phyloP scores from a whole-genome alignment of 2,888 invertebrate species.

The Pollenia amentaria region DNA sequence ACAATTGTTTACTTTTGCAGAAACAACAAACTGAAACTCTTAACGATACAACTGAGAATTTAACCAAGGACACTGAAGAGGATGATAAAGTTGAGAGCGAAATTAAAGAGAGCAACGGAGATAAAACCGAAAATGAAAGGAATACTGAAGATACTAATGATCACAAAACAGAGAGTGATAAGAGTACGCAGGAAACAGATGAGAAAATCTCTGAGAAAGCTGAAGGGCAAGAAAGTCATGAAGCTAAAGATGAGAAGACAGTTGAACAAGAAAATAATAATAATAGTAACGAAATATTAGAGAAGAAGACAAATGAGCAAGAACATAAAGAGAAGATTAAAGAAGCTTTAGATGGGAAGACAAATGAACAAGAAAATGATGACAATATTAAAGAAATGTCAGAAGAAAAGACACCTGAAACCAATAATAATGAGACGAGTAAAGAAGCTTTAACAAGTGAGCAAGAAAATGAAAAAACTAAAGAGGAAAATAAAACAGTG shows the following conservation, averaged over 20 bases:
- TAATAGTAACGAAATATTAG: conserved; percentile 45
- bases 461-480: conserved; percentile 44
- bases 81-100: conserved; percentile 34
- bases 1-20: conserved; percentile 85
- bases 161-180: not conserved
- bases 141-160: not conserved
- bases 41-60: conserved; percentile 76
- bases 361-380: conserved; percentile 70
- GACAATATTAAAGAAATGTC: not conserved
- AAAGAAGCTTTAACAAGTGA: conserved; percentile 43
- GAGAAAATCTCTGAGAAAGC: conserved; percentile 10
- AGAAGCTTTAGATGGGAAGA: conserved; percentile 69
- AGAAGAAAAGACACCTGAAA: not conserved
- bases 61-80: conserved; percentile 46
- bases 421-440: not conserved
- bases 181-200: not conserved
- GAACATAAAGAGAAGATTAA: conserved; percentile 70
- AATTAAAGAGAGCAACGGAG: conserved; percentile 9
- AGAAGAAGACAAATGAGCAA: conserved; percentile 29
- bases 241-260: conserved; percentile 56
- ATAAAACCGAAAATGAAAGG: not conserved
- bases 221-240: conserved; percentile 39
- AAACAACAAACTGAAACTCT: conserved; percentile 83
- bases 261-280: conserved; percentile 70
- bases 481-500: conserved; percentile 69